Base-by-base conservation (phyloP, 2,113 vertebrate species). In the Aspidoscelis tigris region DNA sequence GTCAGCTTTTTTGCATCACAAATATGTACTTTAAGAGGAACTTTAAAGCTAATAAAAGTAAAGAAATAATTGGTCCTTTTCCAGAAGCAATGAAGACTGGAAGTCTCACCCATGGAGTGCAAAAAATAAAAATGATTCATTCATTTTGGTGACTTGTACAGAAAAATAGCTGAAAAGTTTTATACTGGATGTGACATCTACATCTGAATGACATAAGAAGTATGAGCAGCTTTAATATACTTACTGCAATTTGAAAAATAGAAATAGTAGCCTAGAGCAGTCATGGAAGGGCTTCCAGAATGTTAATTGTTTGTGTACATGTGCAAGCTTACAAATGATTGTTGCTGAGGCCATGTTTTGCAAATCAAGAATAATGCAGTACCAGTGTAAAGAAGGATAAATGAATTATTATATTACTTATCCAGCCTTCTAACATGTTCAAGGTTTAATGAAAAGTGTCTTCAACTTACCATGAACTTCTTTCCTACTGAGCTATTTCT, bases 391-490 rank as follows among this genome's bases (percentile, higher is more conserved):
- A 89, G 81, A 85, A 80, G 73, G 73, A 64, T 84, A 69, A 76
- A 80, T 0, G 24, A 90, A 68, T 88, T 87, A 64, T 75, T 76
- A 47, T 82, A 83, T 81, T 47, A 84, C 70, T 80, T 88, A 75
- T 75, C 78, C 79, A 89, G 71, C 73, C 22, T 87, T 41, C 75
- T 92, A 86, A 92, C 93, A 89, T 84, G 93, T 94, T 78, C 85
- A 93, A 90, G 91, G 71, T 82, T 95, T 41, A 9, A 84, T 90
- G 88, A 89, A 93, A 89, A 87, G 33, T 89, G 87, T 78, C 87
- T 92, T 93, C 94, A 95, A 94, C 88, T 96, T 93, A 93, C 91
- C 89, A 9, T 94, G 93, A 93, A 93, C 93, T 92, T 92, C 88
- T 93, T 65, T 89, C 87, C 90, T 91, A 88, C 73, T 41, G 82